Evolutionary conservation across 2,797 vertebrate genomes (phyloP).

Genomic region (Corythornis leucogaster): DNA sequence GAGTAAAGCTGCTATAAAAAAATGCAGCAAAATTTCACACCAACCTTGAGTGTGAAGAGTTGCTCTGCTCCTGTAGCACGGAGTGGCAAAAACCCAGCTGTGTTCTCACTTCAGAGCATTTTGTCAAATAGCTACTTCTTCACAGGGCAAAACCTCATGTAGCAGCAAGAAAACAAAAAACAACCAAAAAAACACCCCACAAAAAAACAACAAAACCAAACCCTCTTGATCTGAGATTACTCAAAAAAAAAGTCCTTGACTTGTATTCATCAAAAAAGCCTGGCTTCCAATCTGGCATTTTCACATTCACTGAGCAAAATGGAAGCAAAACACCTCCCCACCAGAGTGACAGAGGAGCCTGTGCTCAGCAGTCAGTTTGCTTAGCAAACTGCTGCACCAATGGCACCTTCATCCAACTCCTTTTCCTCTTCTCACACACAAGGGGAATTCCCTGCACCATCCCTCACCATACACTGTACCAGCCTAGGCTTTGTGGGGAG

Average conservation of each 20-base stretch:
- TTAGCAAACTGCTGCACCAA: background rate
- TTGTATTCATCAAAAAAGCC: background rate
- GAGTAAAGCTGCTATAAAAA: background rate
- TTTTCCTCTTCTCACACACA: background rate
- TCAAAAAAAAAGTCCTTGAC: background rate
- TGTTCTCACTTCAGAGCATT: background rate
- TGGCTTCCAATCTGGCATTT: background rate
- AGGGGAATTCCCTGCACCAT: background rate
- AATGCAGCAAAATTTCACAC: background rate
- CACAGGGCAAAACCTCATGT: background rate
- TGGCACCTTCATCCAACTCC: background rate
- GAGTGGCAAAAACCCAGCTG: background rate
- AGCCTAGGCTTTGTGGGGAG: background rate
- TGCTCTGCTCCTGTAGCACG: background rate
- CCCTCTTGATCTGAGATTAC: background rate
- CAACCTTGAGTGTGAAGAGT: background rate
- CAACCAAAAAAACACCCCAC: background rate
- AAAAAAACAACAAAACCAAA: background rate
- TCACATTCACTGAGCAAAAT: background rate
- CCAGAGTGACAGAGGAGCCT: background rate
- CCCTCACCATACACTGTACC: background rate
- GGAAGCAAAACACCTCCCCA: background rate
- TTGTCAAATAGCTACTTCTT: background rate
- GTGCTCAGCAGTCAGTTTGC: background rate
- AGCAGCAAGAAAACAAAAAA: background rate